A percentile compares a stretch with the other conserved stretches of the same genome.
phyloP scores from a whole-genome alignment of 2,888 invertebrate genomes.

The Tubulanus polymorphus region DNA sequence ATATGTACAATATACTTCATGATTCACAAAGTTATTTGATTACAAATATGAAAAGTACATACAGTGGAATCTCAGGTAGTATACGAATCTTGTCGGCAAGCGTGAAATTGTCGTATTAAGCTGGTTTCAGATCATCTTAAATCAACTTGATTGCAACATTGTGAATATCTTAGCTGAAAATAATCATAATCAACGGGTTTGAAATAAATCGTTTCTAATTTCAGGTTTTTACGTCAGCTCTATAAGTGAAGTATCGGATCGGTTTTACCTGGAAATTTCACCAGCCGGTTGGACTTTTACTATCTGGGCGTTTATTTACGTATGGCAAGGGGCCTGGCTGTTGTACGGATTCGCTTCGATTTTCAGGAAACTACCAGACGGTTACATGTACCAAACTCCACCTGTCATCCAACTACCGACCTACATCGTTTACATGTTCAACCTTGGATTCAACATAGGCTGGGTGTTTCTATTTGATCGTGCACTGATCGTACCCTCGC shows the following conservation, averaged over 20 bases:
- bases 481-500: constrained; percentile 26
- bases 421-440: constrained; percentile 30
- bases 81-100: too few relatives aligned
- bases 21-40: too few relatives aligned
- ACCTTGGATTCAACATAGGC: constrained; percentile 31
- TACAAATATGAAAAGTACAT: too few relatives aligned
- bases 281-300: constrained; percentile 46
- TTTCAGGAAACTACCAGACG: constrained; percentile 26
- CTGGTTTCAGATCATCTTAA: too few relatives aligned
- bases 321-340: constrained; percentile 27
- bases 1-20: too few relatives aligned
- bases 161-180: too few relatives aligned
- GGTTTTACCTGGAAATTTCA: constrained; percentile 32
- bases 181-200: too few relatives aligned
- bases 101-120: too few relatives aligned
- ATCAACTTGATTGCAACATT: too few relatives aligned
- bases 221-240: constrained; percentile 31
- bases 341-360: constrained; percentile 30
- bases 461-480: constrained; percentile 43
- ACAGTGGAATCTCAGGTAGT: too few relatives aligned
- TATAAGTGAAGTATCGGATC: constrained; percentile 34
- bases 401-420: constrained; percentile 27
- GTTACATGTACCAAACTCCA: constrained; percentile 30
- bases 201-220: too few relatives aligned
- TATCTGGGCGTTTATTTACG: constrained; percentile 40